phyloP scores from a whole-genome alignment of 2,113 vertebrate species.

The Ctenodactylus gundi region DNA sequence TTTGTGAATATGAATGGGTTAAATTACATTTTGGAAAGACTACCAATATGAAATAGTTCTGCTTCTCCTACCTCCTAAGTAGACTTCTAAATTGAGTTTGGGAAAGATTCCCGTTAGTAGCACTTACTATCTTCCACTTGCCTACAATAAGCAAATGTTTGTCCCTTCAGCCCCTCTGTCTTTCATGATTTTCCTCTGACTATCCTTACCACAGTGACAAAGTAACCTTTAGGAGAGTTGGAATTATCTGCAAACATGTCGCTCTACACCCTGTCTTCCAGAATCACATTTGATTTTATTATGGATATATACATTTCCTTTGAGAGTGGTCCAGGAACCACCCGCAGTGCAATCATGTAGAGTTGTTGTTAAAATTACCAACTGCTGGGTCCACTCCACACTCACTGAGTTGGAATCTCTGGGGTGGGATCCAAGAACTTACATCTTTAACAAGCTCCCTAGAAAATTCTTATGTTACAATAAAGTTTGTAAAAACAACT shows the following conservation, averaged over 20 bases:
- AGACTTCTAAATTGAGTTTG: not conserved
- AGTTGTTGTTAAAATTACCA: slow-evolving; percentile 25
- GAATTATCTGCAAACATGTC: not conserved
- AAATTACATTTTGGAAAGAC: not conserved
- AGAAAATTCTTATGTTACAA: slow-evolving; percentile 44
- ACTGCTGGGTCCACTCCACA: not conserved
- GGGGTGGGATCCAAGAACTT: not conserved
- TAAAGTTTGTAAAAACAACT: not conserved
- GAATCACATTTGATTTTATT: slow-evolving; percentile 1
- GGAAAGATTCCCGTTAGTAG: not conserved
- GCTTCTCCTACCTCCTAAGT: not conserved
- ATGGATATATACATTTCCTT: not conserved
- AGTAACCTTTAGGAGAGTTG: not conserved
- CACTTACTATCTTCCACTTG: not conserved
- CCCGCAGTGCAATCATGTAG: not conserved
- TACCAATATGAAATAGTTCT: not conserved
- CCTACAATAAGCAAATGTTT: not conserved
- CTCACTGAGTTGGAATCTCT: slow-evolving; percentile 8
- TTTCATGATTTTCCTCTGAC: not conserved
- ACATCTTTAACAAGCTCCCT: slow-evolving; percentile 56
- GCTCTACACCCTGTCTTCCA: not conserved
- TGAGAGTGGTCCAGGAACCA: not conserved
- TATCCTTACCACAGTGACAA: not conserved
- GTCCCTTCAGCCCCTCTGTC: not conserved
- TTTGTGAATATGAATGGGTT: not conserved